These are phyloP conservation scores for Pseudochirops corinnae DNA, from an alignment of 2,797 vertebrate species.

Conservation along the genomic window DNA sequence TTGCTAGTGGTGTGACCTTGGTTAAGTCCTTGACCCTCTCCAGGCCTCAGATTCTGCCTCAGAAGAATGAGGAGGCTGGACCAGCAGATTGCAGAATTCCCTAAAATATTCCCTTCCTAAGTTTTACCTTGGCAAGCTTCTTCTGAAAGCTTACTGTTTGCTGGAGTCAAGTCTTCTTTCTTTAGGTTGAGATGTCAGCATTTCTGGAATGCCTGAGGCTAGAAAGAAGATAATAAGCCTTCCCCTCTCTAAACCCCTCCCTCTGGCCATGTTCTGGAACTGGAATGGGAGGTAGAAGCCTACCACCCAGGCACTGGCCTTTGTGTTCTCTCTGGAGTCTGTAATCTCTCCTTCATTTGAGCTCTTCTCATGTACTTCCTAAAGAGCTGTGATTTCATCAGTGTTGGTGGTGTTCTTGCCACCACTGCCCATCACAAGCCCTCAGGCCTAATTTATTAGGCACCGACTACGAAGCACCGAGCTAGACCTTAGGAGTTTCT, in stretches of 20 bases:
- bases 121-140: slow-evolving; percentile 45
- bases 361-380: background rate
- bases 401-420: background rate
- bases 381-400: background rate
- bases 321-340: background rate
- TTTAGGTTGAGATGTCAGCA: slow-evolving; percentile 51
- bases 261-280: slow-evolving; percentile 1
- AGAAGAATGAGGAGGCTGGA: background rate
- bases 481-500: background rate
- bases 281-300: background rate
- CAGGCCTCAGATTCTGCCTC: background rate
- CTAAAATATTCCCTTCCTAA: background rate
- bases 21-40: background rate
- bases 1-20: background rate
- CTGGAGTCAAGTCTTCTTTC: slow-evolving; percentile 44
- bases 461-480: background rate
- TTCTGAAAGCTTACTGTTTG: slow-evolving; percentile 52
- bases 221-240: slow-evolving; percentile 51
- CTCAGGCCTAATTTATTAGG: background rate
- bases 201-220: slow-evolving; percentile 64
- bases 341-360: background rate
- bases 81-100: background rate
- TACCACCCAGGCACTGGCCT: background rate
- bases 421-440: background rate
- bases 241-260: background rate